Conservation (phyloP, 2,888 invertebrate genomes). For the Diabrotica balteata region DNA sequence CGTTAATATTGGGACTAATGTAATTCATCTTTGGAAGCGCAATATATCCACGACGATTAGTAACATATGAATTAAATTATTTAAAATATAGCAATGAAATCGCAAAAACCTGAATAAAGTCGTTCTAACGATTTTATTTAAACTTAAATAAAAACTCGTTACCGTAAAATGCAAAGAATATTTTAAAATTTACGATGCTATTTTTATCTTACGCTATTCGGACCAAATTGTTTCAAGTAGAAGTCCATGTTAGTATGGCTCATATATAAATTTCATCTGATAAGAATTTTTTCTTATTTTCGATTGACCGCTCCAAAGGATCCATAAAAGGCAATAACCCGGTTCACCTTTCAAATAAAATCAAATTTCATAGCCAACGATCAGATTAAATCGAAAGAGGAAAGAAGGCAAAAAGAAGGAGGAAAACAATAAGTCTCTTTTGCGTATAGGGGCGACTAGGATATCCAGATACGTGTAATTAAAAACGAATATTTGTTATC, state of each 20-base stretch:
- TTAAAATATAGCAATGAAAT: too few species aligned
- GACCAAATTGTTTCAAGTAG: slow-evolving; percentile 1
- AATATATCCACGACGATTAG: too few species aligned
- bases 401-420: slow-evolving; percentile 19
- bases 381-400: slow-evolving; percentile 46
- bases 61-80: too few species aligned
- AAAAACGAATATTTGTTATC: too few species aligned
- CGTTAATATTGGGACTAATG: too few species aligned
- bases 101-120: too few species aligned
- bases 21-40: too few species aligned
- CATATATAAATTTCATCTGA: slow-evolving; percentile 23
- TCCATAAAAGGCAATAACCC: slow-evolving; percentile 46
- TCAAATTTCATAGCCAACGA: slow-evolving; percentile 50
- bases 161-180: too few species aligned
- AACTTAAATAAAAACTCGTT: too few species aligned
- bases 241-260: slow-evolving; percentile 5
- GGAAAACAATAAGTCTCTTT: slow-evolving; percentile 37
- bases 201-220: not conserved
- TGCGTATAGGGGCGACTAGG: not conserved
- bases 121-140: too few species aligned
- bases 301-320: slow-evolving; percentile 32
- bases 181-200: not conserved
- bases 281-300: slow-evolving; percentile 25
- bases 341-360: slow-evolving; percentile 48
- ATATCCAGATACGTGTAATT: too few species aligned